Percentiles rank a stretch among this genome's conserved stretches.
Evolutionary conservation across 2,888 invertebrate genomes (phyloP).

Genomic region (Drosophila picticornis): DNA sequence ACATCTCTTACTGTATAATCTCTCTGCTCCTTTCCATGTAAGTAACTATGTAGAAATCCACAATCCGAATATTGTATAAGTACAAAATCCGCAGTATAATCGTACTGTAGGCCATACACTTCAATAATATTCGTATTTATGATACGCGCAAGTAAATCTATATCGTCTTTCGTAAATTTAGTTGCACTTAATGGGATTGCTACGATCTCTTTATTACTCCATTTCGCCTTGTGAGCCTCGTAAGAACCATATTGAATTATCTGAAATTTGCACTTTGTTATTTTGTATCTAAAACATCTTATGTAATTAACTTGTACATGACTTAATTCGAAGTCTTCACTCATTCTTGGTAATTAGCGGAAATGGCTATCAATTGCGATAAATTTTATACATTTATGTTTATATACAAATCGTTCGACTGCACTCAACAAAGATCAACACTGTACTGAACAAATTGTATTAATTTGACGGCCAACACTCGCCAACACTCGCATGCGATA

Average conservation of each 20-base stretch:
- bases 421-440: neutral
- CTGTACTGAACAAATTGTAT: neutral
- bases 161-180: neutral
- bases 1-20: neutral
- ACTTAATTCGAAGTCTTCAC: neutral
- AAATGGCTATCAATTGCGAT: neutral
- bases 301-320: neutral
- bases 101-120: neutral
- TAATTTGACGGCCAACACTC: neutral
- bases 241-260: slow-evolving; percentile 2
- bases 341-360: neutral
- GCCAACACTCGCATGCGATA: neutral
- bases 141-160: neutral
- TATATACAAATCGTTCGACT: neutral
- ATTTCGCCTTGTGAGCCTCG: neutral
- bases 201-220: neutral
- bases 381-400: neutral
- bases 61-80: slow-evolving; percentile 2
- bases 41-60: neutral
- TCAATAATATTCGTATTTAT: neutral
- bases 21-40: slow-evolving; percentile 3
- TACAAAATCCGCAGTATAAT: neutral
- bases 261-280: neutral
- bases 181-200: neutral
- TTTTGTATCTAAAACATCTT: neutral